Evolutionary conservation across 2,888 invertebrate species (phyloP).

Genomic region (Xestia c-nigrum): DNA sequence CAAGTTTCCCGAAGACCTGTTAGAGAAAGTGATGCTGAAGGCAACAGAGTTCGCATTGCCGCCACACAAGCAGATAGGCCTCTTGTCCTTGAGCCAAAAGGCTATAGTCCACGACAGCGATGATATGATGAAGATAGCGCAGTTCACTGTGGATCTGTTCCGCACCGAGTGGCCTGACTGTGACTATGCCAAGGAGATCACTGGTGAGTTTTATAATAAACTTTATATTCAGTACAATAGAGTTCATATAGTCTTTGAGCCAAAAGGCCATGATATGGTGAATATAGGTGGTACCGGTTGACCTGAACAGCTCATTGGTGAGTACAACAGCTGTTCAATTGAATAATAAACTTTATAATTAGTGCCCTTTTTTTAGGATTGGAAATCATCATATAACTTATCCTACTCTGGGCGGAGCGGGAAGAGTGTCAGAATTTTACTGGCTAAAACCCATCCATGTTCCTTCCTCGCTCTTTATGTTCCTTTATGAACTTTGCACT

Average conservation of each 20-base stretch:
- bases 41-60: conserved; percentile 73
- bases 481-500: background rate
- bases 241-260: background rate
- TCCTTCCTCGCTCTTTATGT: no score
- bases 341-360: background rate
- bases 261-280: conserved; percentile 67
- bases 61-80: conserved; percentile 78
- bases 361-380: no score
- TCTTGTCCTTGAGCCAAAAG: conserved; percentile 76
- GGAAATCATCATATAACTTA: no score
- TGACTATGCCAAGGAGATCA: conserved; percentile 69
- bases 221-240: background rate
- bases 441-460: no score
- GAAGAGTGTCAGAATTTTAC: no score
- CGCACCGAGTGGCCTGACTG: conserved; percentile 77
- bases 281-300: conserved; percentile 78
- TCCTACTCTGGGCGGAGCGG: no score
- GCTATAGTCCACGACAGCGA: conserved; percentile 65
- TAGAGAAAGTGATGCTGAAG: conserved; percentile 70
- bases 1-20: conserved; percentile 74
- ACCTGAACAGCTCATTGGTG: conserved; percentile 77
- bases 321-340: conserved; percentile 28
- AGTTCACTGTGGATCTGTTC: conserved; percentile 76
- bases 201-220: conserved; percentile 70
- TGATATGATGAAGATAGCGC: conserved; percentile 76